A percentile compares a stretch with the other conserved stretches of the same genome.
These are phyloP conservation scores for Microplitis deprimator DNA, from an alignment of 2,888 invertebrate genomes.

Conservation along the genomic window DNA sequence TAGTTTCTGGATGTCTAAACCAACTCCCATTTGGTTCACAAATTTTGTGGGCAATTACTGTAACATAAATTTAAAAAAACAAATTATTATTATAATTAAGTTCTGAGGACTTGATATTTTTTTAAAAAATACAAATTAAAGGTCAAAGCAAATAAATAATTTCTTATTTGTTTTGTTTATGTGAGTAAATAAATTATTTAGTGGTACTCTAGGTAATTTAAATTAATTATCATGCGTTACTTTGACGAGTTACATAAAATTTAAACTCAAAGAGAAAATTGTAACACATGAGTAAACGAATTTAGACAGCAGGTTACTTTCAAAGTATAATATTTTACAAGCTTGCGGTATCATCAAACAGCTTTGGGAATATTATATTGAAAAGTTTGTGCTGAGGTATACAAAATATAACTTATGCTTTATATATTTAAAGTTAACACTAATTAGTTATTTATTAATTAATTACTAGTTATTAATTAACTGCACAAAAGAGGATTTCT, in stretches of 20 bases:
- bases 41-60: conserved; percentile 87
- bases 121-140: neutral
- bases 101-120: neutral
- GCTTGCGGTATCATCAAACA: neutral
- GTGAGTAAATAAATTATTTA: neutral
- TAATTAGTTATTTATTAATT: too few relatives aligned
- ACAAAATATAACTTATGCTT: neutral
- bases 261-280: conserved; percentile 9
- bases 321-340: neutral
- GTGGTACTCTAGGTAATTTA: neutral
- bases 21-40: conserved; percentile 87
- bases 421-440: neutral
- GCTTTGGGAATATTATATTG: neutral
- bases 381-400: neutral
- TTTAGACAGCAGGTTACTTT: neutral
- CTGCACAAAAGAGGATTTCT: too few relatives aligned
- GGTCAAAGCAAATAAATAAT: neutral
- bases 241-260: neutral
- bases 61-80: conserved; percentile 6
- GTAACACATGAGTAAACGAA: neutral
- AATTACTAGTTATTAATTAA: too few relatives aligned
- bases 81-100: conserved; percentile 7
- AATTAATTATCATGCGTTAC: neutral
- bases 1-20: conserved; percentile 85
- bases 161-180: too few relatives aligned